These are phyloP conservation scores for Harpalus rufipes DNA, from an alignment of 2,888 invertebrate species.

Conservation along the genomic window DNA sequence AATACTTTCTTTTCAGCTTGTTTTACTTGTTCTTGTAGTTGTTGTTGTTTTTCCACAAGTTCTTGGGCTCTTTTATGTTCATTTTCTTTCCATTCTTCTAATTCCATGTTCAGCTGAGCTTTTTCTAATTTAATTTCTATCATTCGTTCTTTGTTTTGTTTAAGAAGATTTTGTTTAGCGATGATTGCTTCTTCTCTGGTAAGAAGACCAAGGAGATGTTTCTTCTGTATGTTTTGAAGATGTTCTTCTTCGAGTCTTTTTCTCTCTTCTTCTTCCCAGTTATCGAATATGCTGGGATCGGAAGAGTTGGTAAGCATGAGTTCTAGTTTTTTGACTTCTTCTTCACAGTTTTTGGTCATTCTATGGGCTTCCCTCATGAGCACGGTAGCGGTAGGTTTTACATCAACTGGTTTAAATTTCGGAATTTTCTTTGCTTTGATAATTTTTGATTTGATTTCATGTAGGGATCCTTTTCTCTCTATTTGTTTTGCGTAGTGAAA, in stretches of 20 bases:
- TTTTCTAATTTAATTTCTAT: slow-evolving; percentile 79
- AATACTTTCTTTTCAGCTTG: slow-evolving; percentile 79
- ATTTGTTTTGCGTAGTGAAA: slow-evolving; percentile 70
- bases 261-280: slow-evolving; percentile 77
- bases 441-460: slow-evolving; percentile 49
- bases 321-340: slow-evolving; percentile 79
- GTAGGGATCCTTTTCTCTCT: slow-evolving; percentile 63
- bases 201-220: slow-evolving; percentile 80
- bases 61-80: slow-evolving; percentile 79
- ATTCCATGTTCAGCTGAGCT: slow-evolving; percentile 77
- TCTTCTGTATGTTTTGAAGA: slow-evolving; percentile 80
- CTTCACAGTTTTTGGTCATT: slow-evolving; percentile 77
- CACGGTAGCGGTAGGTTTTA: slow-evolving; percentile 79
- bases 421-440: slow-evolving; percentile 63
- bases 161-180: slow-evolving; percentile 78
- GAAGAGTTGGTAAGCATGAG: slow-evolving; percentile 78
- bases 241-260: slow-evolving; percentile 78
- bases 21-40: slow-evolving; percentile 78
- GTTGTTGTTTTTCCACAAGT: slow-evolving; percentile 77
- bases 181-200: slow-evolving; percentile 81
- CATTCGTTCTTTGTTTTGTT: slow-evolving; percentile 79
- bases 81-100: slow-evolving; percentile 78
- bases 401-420: slow-evolving; percentile 70
- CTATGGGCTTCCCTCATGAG: slow-evolving; percentile 79
- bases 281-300: slow-evolving; percentile 76